phyloP scores from a whole-genome alignment of 1,140 invertebrate genomes.

The Episyrphus balteatus region DNA sequence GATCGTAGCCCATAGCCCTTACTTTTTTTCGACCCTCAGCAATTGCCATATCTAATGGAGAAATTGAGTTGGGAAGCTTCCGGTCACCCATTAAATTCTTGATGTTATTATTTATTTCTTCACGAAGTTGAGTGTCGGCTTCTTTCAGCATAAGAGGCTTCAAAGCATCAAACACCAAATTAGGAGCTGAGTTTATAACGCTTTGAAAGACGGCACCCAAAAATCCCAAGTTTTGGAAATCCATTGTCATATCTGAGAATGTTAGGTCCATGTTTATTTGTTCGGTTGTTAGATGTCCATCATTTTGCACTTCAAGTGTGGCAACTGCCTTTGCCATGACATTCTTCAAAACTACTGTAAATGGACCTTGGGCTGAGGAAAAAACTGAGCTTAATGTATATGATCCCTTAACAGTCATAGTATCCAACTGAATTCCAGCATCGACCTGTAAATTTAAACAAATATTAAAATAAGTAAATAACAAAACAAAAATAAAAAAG shows the following conservation, averaged over 20 bases:
- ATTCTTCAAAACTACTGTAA: constrained; percentile 57
- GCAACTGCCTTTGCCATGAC: constrained; percentile 53
- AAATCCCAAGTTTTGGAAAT: constrained; percentile 70
- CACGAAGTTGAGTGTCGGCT: constrained; percentile 55
- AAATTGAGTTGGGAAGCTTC: constrained; percentile 73
- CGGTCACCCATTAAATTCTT: constrained; percentile 53
- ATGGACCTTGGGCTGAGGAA: constrained; percentile 57
- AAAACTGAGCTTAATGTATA: constrained; percentile 64
- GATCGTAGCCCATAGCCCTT: constrained; percentile 57
- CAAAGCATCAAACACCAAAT: constrained; percentile 72
- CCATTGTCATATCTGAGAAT: constrained; percentile 63
- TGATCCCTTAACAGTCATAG: constrained; percentile 57
- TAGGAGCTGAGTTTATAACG: constrained; percentile 65
- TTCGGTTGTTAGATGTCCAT: constrained; percentile 63
- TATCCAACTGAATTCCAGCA: constrained; percentile 53
- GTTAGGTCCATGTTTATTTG: constrained; percentile 68
- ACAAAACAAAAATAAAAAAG: no score
- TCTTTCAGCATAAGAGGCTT: constrained; percentile 71
- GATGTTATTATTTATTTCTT: constrained; percentile 53
- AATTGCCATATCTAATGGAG: constrained; percentile 69
- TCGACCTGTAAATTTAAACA: constrained; percentile 50
- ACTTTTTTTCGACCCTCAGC: constrained; percentile 60
- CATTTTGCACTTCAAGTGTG: constrained; percentile 53
- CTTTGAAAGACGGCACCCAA: constrained; percentile 63
- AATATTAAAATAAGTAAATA: constrained; percentile 2